phyloP scores from a whole-genome alignment of 2,888 invertebrate species.

The Chaetogeoica ovagalla region DNA sequence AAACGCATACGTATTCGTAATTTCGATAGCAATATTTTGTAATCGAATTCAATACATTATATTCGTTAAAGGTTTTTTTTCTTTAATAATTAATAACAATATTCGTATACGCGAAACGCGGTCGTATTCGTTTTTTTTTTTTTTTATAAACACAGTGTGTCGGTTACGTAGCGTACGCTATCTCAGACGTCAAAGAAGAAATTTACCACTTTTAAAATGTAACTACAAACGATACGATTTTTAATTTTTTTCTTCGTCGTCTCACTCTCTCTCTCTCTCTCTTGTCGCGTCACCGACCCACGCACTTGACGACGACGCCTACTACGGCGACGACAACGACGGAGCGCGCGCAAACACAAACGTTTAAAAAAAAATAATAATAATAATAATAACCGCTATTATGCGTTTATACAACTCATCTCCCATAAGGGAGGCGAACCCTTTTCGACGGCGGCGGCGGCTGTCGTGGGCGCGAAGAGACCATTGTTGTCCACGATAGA shows the following conservation, averaged over 20 bases:
- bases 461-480: not conserved
- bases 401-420: not conserved
- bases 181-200: not conserved
- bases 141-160: too few relatives aligned
- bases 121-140: too few relatives aligned
- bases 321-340: conserved; percentile 2
- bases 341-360: conserved; percentile 21
- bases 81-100: too few relatives aligned
- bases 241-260: conserved; percentile 21
- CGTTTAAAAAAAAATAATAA: not conserved
- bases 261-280: not conserved
- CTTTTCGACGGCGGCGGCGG: not conserved
- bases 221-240: conserved; percentile 12
- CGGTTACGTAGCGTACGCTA: too few relatives aligned
- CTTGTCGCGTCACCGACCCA: conserved; percentile 10
- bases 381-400: not conserved
- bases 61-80: too few relatives aligned
- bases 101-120: too few relatives aligned
- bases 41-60: too few relatives aligned
- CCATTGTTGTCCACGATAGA: conserved; percentile 2
- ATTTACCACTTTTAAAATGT: not conserved
- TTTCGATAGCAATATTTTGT: too few relatives aligned
- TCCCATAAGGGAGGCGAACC: conserved; percentile 27
- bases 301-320: conserved; percentile 11
- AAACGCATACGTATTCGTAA: too few relatives aligned